Percentiles rank a stretch among this genome's conserved stretches.
Conservation (phyloP, 37 sponge, comb jelly and placozoan species). For the Petrosia ficiformis region DNA sequence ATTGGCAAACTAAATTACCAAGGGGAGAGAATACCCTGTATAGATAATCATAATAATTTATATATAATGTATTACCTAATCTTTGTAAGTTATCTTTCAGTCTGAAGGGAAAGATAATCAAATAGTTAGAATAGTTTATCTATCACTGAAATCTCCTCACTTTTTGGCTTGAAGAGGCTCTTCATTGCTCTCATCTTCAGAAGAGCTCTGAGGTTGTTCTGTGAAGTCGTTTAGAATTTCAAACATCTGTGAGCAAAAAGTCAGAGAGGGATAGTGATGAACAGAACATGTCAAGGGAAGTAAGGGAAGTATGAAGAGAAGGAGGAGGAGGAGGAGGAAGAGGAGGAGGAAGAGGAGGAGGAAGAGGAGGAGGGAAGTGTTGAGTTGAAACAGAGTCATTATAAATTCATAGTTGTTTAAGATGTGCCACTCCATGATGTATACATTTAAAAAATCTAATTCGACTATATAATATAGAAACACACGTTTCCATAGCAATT, state of each 20-base stretch:
- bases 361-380: neutral
- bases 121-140: neutral
- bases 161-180: constrained; percentile 24
- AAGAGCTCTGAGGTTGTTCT: constrained; percentile 13
- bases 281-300: neutral
- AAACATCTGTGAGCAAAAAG: constrained; percentile 21
- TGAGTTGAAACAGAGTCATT: neutral
- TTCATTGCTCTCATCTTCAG: constrained; percentile 12
- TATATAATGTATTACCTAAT: constrained; percentile 22
- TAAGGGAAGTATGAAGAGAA: neutral
- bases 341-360: neutral
- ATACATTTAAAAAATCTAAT: too few species aligned
- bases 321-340: neutral
- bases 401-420: too few species aligned
- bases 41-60: too few species aligned
- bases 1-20: too few species aligned
- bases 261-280: neutral
- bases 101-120: constrained; percentile 9
- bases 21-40: too few species aligned
- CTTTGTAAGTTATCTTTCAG: constrained; percentile 55
- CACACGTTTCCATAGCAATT: too few species aligned
- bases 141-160: too few species aligned
- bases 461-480: too few species aligned
- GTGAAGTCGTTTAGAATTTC: constrained; percentile 58
- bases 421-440: too few species aligned